A percentile compares a stretch with the other conserved stretches of the same genome.
Conservation (phyloP, 2,888 invertebrate species). For the Ametastegia equiseti region DNA sequence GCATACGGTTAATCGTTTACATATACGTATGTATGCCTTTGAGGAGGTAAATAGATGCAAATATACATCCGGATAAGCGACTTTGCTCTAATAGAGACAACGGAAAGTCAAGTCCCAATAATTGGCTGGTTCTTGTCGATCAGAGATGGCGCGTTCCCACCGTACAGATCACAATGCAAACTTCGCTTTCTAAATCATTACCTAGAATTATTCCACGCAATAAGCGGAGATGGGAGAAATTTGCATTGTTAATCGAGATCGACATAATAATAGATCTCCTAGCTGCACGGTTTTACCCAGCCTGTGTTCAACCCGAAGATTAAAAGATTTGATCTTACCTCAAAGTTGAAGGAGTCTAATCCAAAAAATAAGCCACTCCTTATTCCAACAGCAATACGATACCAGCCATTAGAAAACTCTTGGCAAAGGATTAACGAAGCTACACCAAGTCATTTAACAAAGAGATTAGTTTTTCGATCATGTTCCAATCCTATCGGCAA, state of each 20-base stretch:
- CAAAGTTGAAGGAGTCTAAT: neutral
- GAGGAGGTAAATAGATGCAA: slow-evolving; percentile 6
- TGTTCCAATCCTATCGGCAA: slow-evolving; percentile 23
- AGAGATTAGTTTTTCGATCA: slow-evolving; percentile 31
- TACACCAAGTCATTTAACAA: slow-evolving; percentile 5
- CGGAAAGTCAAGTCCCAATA: slow-evolving; percentile 39
- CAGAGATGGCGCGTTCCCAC: slow-evolving; percentile 29
- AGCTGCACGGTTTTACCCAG: slow-evolving; percentile 33
- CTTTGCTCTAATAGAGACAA: slow-evolving; percentile 40
- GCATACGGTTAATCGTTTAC: neutral
- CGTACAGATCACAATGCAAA: slow-evolving; percentile 43
- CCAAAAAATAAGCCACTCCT: neutral
- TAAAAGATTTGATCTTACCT: slow-evolving; percentile 35
- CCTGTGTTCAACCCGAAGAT: slow-evolving; percentile 15
- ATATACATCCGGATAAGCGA: slow-evolving; percentile 37
- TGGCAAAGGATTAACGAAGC: neutral
- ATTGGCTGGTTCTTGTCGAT: slow-evolving; percentile 40
- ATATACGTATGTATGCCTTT: neutral
- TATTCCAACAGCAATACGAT: slow-evolving; percentile 12
- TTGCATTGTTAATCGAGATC: slow-evolving; percentile 70
- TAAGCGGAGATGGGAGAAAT: slow-evolving; percentile 57
- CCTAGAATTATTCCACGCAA: slow-evolving; percentile 65
- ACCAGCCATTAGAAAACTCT: slow-evolving; percentile 18
- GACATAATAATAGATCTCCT: slow-evolving; percentile 59
- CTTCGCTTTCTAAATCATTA: slow-evolving; percentile 69